Base-by-base conservation (phyloP, 92 coral and sea anemone species). In the Blastomussa wellsi region DNA sequence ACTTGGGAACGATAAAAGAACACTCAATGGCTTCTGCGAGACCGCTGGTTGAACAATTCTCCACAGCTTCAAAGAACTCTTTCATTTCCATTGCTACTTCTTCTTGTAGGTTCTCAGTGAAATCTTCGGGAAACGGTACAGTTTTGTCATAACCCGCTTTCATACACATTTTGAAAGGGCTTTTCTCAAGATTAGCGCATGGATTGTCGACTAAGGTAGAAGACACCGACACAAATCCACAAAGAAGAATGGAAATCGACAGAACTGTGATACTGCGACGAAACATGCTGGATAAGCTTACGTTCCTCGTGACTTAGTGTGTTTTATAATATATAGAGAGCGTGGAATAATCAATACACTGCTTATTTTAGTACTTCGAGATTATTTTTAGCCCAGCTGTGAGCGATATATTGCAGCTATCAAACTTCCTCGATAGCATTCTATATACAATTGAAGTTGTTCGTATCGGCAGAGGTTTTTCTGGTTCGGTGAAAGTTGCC, bases 21-120 rank as follows among this genome's bases (percentile, higher is more conserved):
- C 86, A 83, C 86, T 76, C 68, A 3, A 91, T 78, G 68, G 87
- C 48, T 72, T 91, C 94, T 0, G 86, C 94, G 79, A 91, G 53
- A n/a, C 60, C 51, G 22, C 49, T 83, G 8, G 69, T 62, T 24
- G 79, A 55, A 36, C 86, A 87, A 28, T 84, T 88, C 42, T 48
- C 68, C 24, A 35, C 16, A 15, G 38, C 28, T 11, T 62, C 33
- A 22, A 83, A 49, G 31, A 47, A 20, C n/a, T n/a, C n/a, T 83
- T 12, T 41, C 37, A 72, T 17, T 38, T 83, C 72, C 35, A 19
- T 29, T 12, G 80, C 79, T 29, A 38, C 15, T 36, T 83, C 79
- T 28, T 42, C 11, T 62, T 72, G 53, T 5, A 37, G 52, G 13
- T 37, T 22, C 55, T 52, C 86, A 31, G 86, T 73, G 51, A 73